These are phyloP conservation scores for Eufriesea mexicana DNA, from an alignment of 1,140 invertebrate genomes.

Conservation along the genomic window DNA sequence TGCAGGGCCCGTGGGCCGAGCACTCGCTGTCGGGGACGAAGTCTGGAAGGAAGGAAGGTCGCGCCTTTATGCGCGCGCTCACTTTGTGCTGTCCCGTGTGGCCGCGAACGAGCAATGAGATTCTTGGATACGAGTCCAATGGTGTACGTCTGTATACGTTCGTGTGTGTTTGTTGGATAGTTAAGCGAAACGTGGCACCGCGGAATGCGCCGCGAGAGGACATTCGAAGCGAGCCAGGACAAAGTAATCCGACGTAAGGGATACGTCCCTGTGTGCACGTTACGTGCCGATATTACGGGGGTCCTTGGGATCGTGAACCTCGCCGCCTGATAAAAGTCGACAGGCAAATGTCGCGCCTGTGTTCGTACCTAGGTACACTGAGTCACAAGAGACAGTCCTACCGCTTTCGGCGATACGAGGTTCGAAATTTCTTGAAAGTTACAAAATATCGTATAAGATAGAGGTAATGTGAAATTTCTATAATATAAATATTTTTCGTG, in stretches of 20 bases:
- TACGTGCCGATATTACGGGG: not conserved
- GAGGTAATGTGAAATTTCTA: too few relatives aligned
- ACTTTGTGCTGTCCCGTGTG: slow-evolving; percentile 62
- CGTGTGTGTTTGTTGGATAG: slow-evolving; percentile 44
- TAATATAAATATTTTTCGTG: too few relatives aligned
- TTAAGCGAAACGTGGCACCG: slow-evolving; percentile 61
- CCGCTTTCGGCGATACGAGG: too few relatives aligned
- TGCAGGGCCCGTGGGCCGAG: not conserved
- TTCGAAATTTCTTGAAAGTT: too few relatives aligned
- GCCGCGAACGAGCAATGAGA: slow-evolving; percentile 62
- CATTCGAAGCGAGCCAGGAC: slow-evolving; percentile 24
- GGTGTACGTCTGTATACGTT: not conserved
- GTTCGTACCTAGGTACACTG: too few relatives aligned
- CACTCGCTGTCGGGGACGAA: slow-evolving; percentile 53
- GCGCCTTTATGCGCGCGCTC: slow-evolving; percentile 63
- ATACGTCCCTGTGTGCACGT: not conserved
- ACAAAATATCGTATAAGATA: too few relatives aligned
- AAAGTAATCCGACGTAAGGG: slow-evolving; percentile 26
- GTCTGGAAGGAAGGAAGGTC: slow-evolving; percentile 53
- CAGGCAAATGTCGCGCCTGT: not conserved
- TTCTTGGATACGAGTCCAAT: slow-evolving; percentile 60
- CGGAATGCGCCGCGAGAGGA: slow-evolving; percentile 56
- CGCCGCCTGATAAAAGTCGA: not conserved
- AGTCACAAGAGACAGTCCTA: too few relatives aligned
- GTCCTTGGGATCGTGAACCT: not conserved